These are phyloP conservation scores for Knipowitschia caucasica DNA, from an alignment of 2,797 vertebrate species.

Conservation along the genomic window DNA sequence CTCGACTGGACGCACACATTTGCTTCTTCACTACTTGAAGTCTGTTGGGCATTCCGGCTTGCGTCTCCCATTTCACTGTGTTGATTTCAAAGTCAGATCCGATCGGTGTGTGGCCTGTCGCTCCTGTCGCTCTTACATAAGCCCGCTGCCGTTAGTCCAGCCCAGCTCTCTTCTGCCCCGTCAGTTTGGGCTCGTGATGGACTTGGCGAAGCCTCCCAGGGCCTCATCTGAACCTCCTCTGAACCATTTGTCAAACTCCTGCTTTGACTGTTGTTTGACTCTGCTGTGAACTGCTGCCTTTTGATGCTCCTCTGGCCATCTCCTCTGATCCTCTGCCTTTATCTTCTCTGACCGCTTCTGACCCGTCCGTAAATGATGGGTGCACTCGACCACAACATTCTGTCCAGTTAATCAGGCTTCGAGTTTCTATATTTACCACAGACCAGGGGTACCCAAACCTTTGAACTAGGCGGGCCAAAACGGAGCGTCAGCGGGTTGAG, in stretches of 20 bases:
- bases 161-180: slow-evolving; percentile 2
- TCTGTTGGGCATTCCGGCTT: background rate
- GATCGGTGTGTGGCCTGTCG: background rate
- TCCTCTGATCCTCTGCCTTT: background rate
- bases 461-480: no score
- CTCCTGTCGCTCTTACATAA: slow-evolving; percentile 1
- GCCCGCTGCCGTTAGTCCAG: background rate
- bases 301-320: background rate
- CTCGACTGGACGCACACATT: background rate
- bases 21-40: background rate
- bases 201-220: background rate
- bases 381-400: no score
- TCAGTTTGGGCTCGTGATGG: background rate
- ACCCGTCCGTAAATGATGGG: no score
- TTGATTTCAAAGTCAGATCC: slow-evolving; percentile 9
- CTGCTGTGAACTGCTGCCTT: background rate
- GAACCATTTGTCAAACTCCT: background rate
- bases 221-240: background rate
- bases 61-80: background rate
- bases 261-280: background rate
- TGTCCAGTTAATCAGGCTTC: no score
- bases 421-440: no score
- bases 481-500: no score
- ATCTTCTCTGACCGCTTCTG: background rate
- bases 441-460: no score